Evolutionary conservation across 2,888 invertebrate species (phyloP).

Genomic region (Melolontha melolontha): DNA sequence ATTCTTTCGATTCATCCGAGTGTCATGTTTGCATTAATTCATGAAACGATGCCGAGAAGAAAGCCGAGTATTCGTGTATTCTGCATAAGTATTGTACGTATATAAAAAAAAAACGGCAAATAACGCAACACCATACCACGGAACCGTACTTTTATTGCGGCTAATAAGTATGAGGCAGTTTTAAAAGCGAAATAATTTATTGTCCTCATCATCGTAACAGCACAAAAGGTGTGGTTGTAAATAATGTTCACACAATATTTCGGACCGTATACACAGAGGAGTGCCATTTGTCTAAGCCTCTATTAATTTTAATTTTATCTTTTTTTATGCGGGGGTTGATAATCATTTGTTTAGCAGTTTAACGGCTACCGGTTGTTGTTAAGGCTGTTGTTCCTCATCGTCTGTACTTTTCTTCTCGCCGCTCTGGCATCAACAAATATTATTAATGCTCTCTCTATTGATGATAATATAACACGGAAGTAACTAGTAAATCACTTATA

Average conservation of each 20-base stretch:
- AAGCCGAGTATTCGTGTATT: constrained; percentile 3
- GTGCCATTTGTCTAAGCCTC: constrained; percentile 63
- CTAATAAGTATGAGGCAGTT: constrained; percentile 55
- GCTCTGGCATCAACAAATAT: neutral
- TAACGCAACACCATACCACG: constrained; percentile 15
- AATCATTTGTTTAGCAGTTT: constrained; percentile 58
- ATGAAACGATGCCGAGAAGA: neutral
- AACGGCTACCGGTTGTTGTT: constrained; percentile 52
- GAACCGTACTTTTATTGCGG: constrained; percentile 51
- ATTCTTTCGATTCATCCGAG: constrained; percentile 2
- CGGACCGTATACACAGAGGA: constrained; percentile 60
- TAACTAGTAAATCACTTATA: no score
- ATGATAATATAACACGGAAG: neutral
- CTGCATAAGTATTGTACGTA: neutral
- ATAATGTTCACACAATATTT: constrained; percentile 65
- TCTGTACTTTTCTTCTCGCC: neutral
- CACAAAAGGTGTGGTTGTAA: constrained; percentile 64
- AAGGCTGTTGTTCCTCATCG: constrained; percentile 21
- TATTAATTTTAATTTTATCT: constrained; percentile 64
- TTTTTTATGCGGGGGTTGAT: constrained; percentile 58
- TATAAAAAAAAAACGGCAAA: constrained; percentile 5
- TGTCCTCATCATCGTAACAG: constrained; percentile 62
- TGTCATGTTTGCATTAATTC: neutral
- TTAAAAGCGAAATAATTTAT: constrained; percentile 61
- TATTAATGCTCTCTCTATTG: constrained; percentile 1